A percentile compares a stretch with the other conserved stretches of the same genome.
phyloP scores from a whole-genome alignment of 2,888 invertebrate genomes.

The Auanema freiburgensis region DNA sequence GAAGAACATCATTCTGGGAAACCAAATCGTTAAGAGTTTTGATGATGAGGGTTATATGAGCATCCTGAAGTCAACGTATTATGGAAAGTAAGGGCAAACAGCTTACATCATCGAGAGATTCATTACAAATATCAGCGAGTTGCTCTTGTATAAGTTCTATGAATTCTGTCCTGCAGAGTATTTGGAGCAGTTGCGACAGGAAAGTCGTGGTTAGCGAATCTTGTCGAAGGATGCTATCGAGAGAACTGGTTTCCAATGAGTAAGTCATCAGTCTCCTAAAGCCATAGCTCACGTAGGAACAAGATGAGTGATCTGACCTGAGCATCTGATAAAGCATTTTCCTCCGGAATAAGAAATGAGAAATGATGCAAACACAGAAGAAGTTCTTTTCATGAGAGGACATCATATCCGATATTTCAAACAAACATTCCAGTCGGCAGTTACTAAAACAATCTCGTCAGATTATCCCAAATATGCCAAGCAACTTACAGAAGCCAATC shows the following conservation, averaged over 20 bases:
- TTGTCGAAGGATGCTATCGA: constrained; percentile 36
- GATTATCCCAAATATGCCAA: not conserved
- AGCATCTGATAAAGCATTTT: constrained; percentile 1
- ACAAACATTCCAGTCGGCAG: constrained; percentile 6
- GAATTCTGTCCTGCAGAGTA: not conserved
- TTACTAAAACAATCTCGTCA: no score
- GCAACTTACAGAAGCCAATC: constrained; percentile 14
- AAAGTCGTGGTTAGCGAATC: constrained; percentile 39
- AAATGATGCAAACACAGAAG: constrained; percentile 10
- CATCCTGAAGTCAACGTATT: no score
- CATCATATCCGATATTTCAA: constrained; percentile 10
- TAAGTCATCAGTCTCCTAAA: constrained; percentile 20
- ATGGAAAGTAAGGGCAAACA: no score
- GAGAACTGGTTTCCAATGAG: constrained; percentile 21
- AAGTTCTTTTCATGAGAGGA: constrained; percentile 10
- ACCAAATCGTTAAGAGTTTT: no score
- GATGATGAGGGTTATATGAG: no score
- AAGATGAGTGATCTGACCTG: no score
- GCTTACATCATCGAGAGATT: no score
- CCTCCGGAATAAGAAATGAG: constrained; percentile 3
- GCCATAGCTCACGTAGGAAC: no score
- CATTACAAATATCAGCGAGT: no score
- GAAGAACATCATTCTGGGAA: no score
- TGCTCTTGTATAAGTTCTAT: no score
- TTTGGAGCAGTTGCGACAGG: constrained; percentile 31